phyloP scores from a whole-genome alignment of 2,113 vertebrate species.

The Channa argus region DNA sequence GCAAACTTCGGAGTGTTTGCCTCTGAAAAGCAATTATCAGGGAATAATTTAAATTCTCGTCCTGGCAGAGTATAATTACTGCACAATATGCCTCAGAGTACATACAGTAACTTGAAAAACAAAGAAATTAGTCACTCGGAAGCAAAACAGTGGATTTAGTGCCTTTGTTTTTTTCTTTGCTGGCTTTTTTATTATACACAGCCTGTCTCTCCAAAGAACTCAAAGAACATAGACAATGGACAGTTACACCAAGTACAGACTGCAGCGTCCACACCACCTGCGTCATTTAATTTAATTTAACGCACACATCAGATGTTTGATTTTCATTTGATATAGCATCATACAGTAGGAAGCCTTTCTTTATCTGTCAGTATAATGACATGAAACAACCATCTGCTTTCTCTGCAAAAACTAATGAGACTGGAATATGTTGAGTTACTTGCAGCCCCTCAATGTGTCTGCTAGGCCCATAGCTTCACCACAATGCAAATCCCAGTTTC shows the following conservation, averaged over 20 bases:
- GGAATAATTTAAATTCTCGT: conserved; percentile 62
- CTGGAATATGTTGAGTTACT: neutral
- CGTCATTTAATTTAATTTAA: conserved; percentile 17
- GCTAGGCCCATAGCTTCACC: conserved; percentile 9
- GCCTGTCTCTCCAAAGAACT: conserved; percentile 14
- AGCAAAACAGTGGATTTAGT: neutral
- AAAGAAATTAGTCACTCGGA: conserved; percentile 32
- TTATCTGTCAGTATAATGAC: neutral
- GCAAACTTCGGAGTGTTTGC: conserved; percentile 19
- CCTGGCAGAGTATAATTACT: conserved; percentile 67
- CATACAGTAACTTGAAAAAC: conserved; percentile 39
- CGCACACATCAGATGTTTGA: neutral
- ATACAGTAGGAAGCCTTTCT: neutral
- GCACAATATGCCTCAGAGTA: conserved; percentile 42
- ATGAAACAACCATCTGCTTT: conserved; percentile 4
- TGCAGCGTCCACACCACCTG: conserved; percentile 18
- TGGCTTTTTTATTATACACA: conserved; percentile 8
- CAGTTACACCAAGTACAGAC: conserved; percentile 21
- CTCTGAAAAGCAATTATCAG: conserved; percentile 61
- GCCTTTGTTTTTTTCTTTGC: conserved; percentile 1
- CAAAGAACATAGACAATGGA: conserved; percentile 25
- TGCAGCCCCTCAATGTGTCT: neutral
- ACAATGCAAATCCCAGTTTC: conserved; percentile 17
- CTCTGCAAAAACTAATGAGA: neutral
- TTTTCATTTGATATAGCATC: conserved; percentile 8